phyloP scores from a whole-genome alignment of 2,888 invertebrate species.

The Macrosoma leucophasiata region DNA sequence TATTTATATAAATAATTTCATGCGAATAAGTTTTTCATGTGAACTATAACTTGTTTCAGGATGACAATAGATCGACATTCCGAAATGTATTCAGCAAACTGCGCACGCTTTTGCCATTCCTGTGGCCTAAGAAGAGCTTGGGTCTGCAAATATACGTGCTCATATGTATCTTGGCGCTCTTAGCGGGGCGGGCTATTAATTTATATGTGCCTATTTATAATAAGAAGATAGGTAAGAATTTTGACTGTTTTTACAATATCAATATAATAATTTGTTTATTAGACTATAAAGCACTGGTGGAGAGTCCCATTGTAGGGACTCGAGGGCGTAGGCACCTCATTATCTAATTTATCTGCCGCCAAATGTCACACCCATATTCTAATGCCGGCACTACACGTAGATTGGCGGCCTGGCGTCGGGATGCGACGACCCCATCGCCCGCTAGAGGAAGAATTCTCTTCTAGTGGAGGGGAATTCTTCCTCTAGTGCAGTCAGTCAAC shows the following conservation, averaged over 20 bases:
- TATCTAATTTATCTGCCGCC: too few relatives aligned
- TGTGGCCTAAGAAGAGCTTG: slow-evolving; percentile 93
- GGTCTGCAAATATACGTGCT: slow-evolving; percentile 88
- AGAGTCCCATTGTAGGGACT: too few relatives aligned
- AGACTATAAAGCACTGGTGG: too few relatives aligned
- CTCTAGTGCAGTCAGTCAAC: too few relatives aligned
- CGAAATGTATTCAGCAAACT: slow-evolving; percentile 86
- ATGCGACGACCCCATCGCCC: too few relatives aligned
- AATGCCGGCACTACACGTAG: too few relatives aligned
- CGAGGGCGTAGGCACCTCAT: too few relatives aligned
- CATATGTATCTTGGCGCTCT: slow-evolving; percentile 85
- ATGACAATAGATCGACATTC: slow-evolving; percentile 84
- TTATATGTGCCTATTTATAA: slow-evolving; percentile 95
- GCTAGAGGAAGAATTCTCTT: too few relatives aligned
- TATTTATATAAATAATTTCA: not conserved
- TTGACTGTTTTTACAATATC: not conserved
- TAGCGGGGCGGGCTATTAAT: slow-evolving; percentile 89
- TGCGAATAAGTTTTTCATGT: slow-evolving; percentile 2
- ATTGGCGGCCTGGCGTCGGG: too few relatives aligned
- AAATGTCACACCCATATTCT: too few relatives aligned
- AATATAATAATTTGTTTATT: too few relatives aligned
- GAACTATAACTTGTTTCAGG: slow-evolving; percentile 34
- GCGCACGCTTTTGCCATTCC: slow-evolving; percentile 87
- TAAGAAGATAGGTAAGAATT: slow-evolving; percentile 87
- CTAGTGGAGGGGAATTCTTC: too few relatives aligned